Conservation (phyloP, 2,888 invertebrate species). For the Zelleria hepariella region DNA sequence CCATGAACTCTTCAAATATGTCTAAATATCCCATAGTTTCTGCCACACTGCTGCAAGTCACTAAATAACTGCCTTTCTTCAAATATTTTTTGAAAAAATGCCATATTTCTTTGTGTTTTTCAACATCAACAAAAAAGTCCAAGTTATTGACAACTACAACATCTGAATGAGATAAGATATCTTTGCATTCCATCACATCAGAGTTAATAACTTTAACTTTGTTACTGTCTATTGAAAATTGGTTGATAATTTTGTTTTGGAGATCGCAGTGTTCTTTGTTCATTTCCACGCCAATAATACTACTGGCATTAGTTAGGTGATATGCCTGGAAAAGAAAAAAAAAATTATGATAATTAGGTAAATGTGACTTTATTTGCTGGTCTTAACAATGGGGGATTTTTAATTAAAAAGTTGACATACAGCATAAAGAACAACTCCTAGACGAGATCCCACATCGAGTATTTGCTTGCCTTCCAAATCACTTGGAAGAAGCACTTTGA, state of each 20-base stretch:
- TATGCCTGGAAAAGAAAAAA: slow-evolving; percentile 73
- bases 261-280: slow-evolving; percentile 76
- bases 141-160: slow-evolving; percentile 78
- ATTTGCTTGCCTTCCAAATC: slow-evolving; percentile 71
- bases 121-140: slow-evolving; percentile 75
- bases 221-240: slow-evolving; percentile 61
- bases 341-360: background rate
- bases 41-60: slow-evolving; percentile 72
- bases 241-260: slow-evolving; percentile 69
- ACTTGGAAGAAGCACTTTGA: slow-evolving; percentile 73
- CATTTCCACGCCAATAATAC: slow-evolving; percentile 79
- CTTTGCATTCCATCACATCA: slow-evolving; percentile 69
- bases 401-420: slow-evolving; percentile 46
- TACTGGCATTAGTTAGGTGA: slow-evolving; percentile 67
- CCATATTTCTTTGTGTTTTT: slow-evolving; percentile 75
- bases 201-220: slow-evolving; percentile 71
- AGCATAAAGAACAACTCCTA: slow-evolving; percentile 78
- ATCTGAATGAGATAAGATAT: slow-evolving; percentile 70
- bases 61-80: slow-evolving; percentile 69
- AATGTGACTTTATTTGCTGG: background rate
- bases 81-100: slow-evolving; percentile 66
- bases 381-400: background rate
- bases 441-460: slow-evolving; percentile 78
- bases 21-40: slow-evolving; percentile 61
- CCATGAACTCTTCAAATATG: slow-evolving; percentile 54